Evolutionary conservation across 1,140 invertebrate genomes (phyloP).

Genomic region (Orussus abietinus): DNA sequence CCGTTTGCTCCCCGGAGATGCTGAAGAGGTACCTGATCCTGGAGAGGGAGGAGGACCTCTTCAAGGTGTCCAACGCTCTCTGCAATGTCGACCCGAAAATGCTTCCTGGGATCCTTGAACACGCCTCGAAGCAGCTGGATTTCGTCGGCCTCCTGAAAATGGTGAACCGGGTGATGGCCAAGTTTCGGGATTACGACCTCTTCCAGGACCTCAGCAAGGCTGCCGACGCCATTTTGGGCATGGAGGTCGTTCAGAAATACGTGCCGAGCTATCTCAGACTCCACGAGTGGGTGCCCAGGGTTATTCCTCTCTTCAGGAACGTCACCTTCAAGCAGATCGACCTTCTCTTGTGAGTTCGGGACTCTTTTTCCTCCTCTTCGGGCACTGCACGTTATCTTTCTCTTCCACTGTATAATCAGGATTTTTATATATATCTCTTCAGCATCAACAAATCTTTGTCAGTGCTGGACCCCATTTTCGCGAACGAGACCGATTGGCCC

Average conservation of each 20-base stretch:
- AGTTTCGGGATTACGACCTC: constrained; percentile 42
- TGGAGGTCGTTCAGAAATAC: constrained; percentile 49
- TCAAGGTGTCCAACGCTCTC: constrained; percentile 31
- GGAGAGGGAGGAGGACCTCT: constrained; percentile 30
- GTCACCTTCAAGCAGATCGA: constrained; percentile 40
- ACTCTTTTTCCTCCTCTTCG: constrained; percentile 1
- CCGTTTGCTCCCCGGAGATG: constrained; percentile 38
- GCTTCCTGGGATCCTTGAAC: constrained; percentile 38
- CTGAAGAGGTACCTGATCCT: constrained; percentile 39
- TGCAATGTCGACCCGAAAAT: constrained; percentile 37
- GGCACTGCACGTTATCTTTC: neutral
- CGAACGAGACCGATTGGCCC: constrained; percentile 27
- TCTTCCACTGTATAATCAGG: constrained; percentile 1
- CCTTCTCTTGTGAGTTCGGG: constrained; percentile 34
- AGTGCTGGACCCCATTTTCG: constrained; percentile 35
- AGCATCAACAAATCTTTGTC: constrained; percentile 35
- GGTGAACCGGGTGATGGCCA: constrained; percentile 38
- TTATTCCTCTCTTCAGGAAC: constrained; percentile 34
- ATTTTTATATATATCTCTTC: constrained; percentile 14
- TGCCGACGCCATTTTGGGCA: constrained; percentile 45
- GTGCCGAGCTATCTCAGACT: constrained; percentile 50
- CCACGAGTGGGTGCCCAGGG: constrained; percentile 36
- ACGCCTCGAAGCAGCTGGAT: constrained; percentile 38
- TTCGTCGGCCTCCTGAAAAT: constrained; percentile 36
- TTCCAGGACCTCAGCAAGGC: constrained; percentile 35